Evolutionary conservation across 1,140 invertebrate species (phyloP), one percentile per base, ranked within the genome.

Genomic region (Drosophila repletoides): DNA sequence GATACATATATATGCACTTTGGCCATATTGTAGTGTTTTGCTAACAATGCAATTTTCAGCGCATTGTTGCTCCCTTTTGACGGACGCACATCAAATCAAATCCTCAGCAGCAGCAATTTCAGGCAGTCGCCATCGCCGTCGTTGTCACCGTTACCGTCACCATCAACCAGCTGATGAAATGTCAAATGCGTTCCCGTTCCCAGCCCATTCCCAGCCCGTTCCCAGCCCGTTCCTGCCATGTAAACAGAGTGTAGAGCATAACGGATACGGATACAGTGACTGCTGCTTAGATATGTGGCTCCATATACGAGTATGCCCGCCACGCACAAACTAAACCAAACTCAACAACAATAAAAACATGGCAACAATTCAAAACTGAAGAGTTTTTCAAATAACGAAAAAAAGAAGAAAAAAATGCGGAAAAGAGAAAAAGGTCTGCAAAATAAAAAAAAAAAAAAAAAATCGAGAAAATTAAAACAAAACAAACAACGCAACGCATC

Each of bases 321-420:
- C 64, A 68, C 58, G 77, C 76, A 63, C 75, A 80, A 88, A 84
- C 84, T 80, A 88, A 88, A 81, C 77, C 79, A 76, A 88, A 88
- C 76, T 81, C 76, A 84, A 74, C 79, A 77, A 86, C 76, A 88
- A 88, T 80, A 88, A 88, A 83, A 84, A 77, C 84, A 88, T 88
- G 84, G 86, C 86, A 80, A 88, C 84, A 88, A 88, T 88, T 88
- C 84, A 88, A 76, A 88, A 79, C 75, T 88, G 80, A 88, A 88
- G 84, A 76, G 84, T 88, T 88, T 88, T 88, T 88, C 84, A 88
- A 88, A 88, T 84, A 84, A 84, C 87, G 79, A 84, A 84, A 88
- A 76, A 74, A 67, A 33, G 31, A 22, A 52, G 17, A 6, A 26
- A 24, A n/a, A n/a, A n/a, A n/a, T n/a, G 24, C 31, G 15, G 36